Base-by-base conservation (phyloP, 2,888 invertebrate species). In the Chloroclystis v-ata region DNA sequence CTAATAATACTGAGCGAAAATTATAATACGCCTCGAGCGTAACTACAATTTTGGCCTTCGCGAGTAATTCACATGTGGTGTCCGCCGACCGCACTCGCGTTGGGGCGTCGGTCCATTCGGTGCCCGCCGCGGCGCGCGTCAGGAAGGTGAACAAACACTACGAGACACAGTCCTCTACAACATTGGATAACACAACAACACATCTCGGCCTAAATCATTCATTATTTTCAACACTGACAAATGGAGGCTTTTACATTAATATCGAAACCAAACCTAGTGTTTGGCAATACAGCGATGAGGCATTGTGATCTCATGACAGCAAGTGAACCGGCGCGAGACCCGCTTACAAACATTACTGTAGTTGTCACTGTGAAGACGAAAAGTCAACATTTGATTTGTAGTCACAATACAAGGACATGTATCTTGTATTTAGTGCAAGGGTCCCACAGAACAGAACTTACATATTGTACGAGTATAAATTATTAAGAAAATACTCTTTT, bases 1-100 rank as follows among this genome's bases (percentile, higher is more conserved):
- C 75, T 80, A 82, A 77, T 84, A 82, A 82, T 79, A 82, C 82
- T 82, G 81, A 80, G 79, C 75, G 75, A 78, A 82, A 81, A 82
- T 76, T 66, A 81, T 79, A 78, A 78, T 75, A 76, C 76, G 74
- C 78, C 72, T 68, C 62, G 66, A 68, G 78, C 79, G 77, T 78
- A 63, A 78, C 74, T 81, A 80, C 72, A 79, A 79, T 79, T 84
- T 83, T 83, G 82, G 82, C 82, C 82, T 73, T 77, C 77, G 69
- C 71, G 83, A 83, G 82, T 81, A 78, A 77, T 78, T 76, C 75
- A 75, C 68, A 52, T 53, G 48, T 60, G 55, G 58, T 55, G 43
- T n/a, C 48, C 50, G 57, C 57, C 56, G 51, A 47, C 50, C 52
- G 58, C 61, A 58, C 55, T 59, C 58, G 49, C 49, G 16, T 41